phyloP scores from a whole-genome alignment of 1,140 invertebrate genomes.

The Ceratina australensis region DNA sequence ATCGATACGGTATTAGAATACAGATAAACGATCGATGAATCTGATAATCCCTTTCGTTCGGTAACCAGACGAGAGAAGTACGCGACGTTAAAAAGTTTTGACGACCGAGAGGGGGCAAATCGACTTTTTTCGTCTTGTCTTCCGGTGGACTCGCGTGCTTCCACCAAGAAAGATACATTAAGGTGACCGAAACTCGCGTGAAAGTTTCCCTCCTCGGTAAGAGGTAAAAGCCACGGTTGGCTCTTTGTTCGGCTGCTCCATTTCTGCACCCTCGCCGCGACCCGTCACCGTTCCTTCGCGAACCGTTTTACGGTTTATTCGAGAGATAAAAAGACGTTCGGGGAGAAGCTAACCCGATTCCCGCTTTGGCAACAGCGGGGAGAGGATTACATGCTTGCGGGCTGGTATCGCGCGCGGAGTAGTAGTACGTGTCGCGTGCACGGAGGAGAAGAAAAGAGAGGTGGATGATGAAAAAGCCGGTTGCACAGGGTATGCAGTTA shows the following conservation, averaged over 20 bases:
- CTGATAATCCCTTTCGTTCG: too few species aligned
- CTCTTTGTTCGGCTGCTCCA: not conserved
- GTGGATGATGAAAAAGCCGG: slow-evolving; percentile 43
- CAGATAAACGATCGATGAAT: too few species aligned
- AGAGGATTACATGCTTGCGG: slow-evolving; percentile 7
- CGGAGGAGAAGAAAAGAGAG: slow-evolving; percentile 22
- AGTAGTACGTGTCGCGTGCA: slow-evolving; percentile 20
- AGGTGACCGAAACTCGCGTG: too few species aligned
- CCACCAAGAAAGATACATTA: too few species aligned
- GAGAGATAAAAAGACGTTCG: not conserved
- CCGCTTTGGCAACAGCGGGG: not conserved
- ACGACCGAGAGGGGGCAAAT: too few species aligned
- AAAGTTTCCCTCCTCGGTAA: too few species aligned
- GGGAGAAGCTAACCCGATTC: not conserved
- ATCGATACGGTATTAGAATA: too few species aligned
- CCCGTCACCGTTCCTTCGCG: not conserved
- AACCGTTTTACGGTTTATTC: not conserved
- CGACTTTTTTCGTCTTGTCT: not conserved
- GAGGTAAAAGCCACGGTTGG: too few species aligned
- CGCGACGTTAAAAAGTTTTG: too few species aligned
- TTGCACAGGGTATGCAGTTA: slow-evolving; percentile 49
- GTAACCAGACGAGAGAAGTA: too few species aligned
- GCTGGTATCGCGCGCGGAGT: slow-evolving; percentile 12
- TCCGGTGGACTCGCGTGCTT: not conserved
- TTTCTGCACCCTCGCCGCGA: not conserved